These are phyloP conservation scores for Strigops habroptila DNA, from an alignment of 2,113 vertebrate species.

Conservation along the genomic window DNA sequence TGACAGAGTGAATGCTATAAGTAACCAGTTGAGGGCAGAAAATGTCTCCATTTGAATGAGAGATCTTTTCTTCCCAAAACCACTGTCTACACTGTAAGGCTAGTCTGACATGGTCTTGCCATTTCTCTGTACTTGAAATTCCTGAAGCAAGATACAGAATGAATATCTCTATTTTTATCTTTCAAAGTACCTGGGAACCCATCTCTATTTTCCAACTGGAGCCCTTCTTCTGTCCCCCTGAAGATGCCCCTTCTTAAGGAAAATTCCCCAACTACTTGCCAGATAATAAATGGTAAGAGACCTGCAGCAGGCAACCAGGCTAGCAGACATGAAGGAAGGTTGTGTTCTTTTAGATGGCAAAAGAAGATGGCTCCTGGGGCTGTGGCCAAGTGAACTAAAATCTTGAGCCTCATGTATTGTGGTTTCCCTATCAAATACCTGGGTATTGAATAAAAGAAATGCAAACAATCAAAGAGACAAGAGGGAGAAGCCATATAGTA, in stretches of 20 bases:
- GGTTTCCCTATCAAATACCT: neutral
- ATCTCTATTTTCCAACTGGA: neutral
- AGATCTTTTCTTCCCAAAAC: neutral
- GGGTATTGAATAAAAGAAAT: neutral
- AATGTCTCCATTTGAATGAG: neutral
- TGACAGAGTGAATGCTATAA: neutral
- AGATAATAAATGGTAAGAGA: neutral
- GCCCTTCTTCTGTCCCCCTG: neutral
- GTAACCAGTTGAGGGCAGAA: neutral
- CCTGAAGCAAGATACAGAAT: neutral
- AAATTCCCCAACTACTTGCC: neutral
- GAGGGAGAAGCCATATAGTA: neutral
- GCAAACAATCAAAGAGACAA: neutral
- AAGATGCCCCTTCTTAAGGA: neutral
- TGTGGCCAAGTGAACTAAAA: neutral
- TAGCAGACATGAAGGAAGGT: neutral
- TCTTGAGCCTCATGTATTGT: neutral
- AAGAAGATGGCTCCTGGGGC: neutral
- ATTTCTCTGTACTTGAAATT: neutral
- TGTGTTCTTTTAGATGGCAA: neutral
- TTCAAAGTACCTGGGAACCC: neutral
- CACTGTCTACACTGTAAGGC: neutral
- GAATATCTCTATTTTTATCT: neutral
- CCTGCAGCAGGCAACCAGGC: neutral
- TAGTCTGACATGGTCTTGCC: neutral